phyloP scores from a whole-genome alignment of 1,140 invertebrate species.

The Orius laevigatus region DNA sequence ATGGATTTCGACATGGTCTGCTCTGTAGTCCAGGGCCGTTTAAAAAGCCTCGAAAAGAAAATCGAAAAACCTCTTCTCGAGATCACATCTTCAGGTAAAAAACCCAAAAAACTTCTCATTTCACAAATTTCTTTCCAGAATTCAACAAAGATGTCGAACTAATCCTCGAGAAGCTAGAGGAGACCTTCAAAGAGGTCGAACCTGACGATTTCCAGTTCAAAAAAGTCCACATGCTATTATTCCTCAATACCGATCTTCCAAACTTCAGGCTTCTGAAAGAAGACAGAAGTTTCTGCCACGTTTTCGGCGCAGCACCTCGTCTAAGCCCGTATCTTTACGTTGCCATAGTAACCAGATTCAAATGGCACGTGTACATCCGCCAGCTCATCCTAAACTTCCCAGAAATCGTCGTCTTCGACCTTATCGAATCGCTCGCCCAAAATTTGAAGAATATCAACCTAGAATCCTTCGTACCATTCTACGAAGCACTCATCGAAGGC shows the following conservation, averaged over 20 bases:
- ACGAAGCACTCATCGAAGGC: neutral
- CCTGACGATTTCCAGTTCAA: neutral
- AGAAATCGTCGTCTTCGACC: slow-evolving; percentile 2
- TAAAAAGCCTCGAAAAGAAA: slow-evolving; percentile 1
- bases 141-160: neutral
- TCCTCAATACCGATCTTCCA: slow-evolving; percentile 4
- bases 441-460: slow-evolving; percentile 1
- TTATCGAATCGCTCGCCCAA: neutral
- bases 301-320: neutral
- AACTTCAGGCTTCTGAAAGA: neutral
- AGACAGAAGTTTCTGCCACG: slow-evolving; percentile 1
- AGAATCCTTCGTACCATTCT: neutral
- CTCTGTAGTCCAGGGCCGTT: neutral
- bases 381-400: slow-evolving; percentile 2
- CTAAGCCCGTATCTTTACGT: slow-evolving; percentile 2
- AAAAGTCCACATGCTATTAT: neutral
- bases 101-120: neutral
- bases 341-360: neutral
- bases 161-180: neutral
- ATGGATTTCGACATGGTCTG: slow-evolving; percentile 7
- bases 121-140: neutral
- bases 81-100: neutral
- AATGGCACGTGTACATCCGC: slow-evolving; percentile 1
- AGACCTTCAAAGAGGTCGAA: neutral
- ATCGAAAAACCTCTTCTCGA: neutral